These are phyloP conservation scores for Andricus quercusramuli DNA, from an alignment of 2,888 invertebrate genomes.

Conservation along the genomic window DNA sequence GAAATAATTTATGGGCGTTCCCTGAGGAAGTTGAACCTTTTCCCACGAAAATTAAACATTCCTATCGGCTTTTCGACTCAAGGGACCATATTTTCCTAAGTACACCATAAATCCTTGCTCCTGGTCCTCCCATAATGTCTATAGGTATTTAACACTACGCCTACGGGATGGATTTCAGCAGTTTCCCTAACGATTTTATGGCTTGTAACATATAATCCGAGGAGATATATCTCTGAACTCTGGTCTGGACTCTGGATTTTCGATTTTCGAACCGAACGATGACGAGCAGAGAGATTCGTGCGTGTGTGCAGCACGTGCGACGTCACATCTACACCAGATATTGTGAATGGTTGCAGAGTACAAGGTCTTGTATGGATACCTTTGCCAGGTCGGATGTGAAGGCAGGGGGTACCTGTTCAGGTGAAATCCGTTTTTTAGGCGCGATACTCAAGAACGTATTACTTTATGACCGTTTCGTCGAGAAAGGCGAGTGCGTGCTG, in stretches of 20 bases:
- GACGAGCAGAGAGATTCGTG: background rate
- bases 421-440: background rate
- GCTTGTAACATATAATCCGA: background rate
- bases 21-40: background rate
- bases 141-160: background rate
- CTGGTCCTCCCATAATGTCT: background rate
- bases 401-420: background rate
- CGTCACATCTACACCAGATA: background rate
- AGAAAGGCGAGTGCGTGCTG: background rate
- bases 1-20: too few relatives aligned
- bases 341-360: background rate
- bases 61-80: background rate
- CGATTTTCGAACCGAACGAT: background rate
- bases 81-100: background rate
- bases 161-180: background rate
- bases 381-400: background rate
- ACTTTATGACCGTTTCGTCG: constrained; percentile 1
- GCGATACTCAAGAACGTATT: background rate
- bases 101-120: background rate
- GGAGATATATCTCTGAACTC: background rate
- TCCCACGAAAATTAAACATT: constrained; percentile 1
- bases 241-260: background rate
- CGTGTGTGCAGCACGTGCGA: constrained; percentile 14
- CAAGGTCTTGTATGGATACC: constrained; percentile 1
- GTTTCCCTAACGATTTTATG: constrained; percentile 8